These are phyloP conservation scores for Drosophila rufa DNA, from an alignment of 1,140 invertebrate genomes.

Conservation along the genomic window DNA sequence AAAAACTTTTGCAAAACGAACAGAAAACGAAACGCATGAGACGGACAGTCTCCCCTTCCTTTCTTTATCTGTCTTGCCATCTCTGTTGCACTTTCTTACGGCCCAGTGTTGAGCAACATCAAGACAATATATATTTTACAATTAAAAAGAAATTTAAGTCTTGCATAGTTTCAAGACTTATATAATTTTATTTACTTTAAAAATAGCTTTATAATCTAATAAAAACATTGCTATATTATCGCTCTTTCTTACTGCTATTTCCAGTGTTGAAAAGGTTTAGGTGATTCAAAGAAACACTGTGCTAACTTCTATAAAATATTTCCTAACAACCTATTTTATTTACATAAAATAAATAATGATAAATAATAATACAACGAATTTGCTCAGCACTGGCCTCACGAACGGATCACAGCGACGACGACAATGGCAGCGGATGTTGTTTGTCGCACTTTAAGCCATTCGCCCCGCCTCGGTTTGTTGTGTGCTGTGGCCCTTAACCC, in stretches of 20 bases:
- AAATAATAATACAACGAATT: not conserved
- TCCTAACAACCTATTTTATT: not conserved
- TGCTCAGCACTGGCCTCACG: slow-evolving; percentile 2
- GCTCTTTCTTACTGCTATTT: not conserved
- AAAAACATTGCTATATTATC: no score
- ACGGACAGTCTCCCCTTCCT: slow-evolving; percentile 6
- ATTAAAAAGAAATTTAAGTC: no score
- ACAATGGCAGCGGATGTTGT: slow-evolving; percentile 62
- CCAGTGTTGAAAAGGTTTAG: not conserved
- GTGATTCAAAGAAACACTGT: no score
- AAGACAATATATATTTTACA: no score
- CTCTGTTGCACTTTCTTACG: not conserved
- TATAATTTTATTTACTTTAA: no score
- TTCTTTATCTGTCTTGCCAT: not conserved
- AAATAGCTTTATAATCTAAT: no score
- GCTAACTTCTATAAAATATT: not conserved
- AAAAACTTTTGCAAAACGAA: slow-evolving; percentile 68
- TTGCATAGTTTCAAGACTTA: no score
- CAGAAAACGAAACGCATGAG: slow-evolving; percentile 26
- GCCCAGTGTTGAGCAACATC: not conserved
- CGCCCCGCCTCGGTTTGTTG: slow-evolving; percentile 15
- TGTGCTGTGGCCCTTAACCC: slow-evolving; percentile 16
- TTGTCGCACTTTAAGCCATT: slow-evolving; percentile 66
- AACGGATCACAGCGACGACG: slow-evolving; percentile 14
- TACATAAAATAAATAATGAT: not conserved